phyloP scores from a whole-genome alignment of 2,797 vertebrate species.

The Ataeniobius toweri region DNA sequence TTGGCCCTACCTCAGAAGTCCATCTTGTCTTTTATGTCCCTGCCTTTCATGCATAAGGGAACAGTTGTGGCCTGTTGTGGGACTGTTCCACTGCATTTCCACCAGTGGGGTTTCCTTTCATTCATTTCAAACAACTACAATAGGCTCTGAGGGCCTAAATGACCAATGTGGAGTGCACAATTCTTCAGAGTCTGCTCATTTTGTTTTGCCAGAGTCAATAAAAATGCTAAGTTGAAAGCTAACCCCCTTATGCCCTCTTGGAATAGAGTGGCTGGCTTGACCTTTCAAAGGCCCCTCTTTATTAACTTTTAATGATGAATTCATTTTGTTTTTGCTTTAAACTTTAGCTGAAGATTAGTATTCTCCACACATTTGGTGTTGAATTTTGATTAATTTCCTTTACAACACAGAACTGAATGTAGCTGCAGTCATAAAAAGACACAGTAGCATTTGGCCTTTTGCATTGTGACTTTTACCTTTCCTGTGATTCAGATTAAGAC shows the following conservation, averaged over 20 bases:
- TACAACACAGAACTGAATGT: neutral
- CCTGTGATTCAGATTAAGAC: constrained; percentile 61
- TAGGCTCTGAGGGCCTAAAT: constrained; percentile 91
- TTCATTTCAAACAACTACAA: constrained; percentile 96
- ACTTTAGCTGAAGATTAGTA: constrained; percentile 9
- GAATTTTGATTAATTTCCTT: neutral
- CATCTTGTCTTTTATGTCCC: constrained; percentile 99
- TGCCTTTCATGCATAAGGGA: constrained; percentile 99
- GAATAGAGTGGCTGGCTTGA: constrained; percentile 79
- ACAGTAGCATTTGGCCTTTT: constrained; percentile 24
- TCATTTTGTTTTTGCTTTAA: constrained; percentile 59
- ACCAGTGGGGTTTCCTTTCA: constrained; percentile 99
- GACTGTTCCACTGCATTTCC: constrained; percentile 99
- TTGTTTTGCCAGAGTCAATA: constrained; percentile 99
- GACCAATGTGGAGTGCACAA: constrained; percentile 96
- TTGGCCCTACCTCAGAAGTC: constrained; percentile 99
- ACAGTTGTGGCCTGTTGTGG: constrained; percentile 99
- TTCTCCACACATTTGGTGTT: constrained; percentile 20
- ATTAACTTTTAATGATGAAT: constrained; percentile 86
- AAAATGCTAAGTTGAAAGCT: constrained; percentile 96
- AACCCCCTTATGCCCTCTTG: constrained; percentile 81
- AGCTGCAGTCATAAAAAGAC: constrained; percentile 4
- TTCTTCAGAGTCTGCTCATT: constrained; percentile 97
- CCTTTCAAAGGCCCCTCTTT: constrained; percentile 77
- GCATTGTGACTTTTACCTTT: constrained; percentile 20